Evolutionary conservation across 2,113 vertebrate genomes (phyloP), one percentile per base, ranked within the genome.

Genomic region (Tetrax tetrax): DNA sequence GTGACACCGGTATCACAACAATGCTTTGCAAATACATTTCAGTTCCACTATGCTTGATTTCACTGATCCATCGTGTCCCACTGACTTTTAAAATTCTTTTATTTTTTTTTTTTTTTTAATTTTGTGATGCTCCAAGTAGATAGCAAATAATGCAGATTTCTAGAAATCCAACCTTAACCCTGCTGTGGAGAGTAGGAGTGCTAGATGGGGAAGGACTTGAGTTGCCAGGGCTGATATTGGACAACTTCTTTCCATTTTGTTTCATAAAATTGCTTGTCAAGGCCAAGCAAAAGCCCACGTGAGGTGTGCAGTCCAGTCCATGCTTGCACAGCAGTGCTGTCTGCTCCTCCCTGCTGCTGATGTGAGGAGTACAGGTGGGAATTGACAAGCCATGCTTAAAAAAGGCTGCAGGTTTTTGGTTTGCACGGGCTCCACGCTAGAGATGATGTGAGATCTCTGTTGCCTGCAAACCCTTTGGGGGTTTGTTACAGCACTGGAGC

Each of bases 361-460:
- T 37, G 12, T 28, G 33, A 29, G 47, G 31, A 6, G 37, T 81
- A 23, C 75, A 47, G 47, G 59, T 20, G 25, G 29, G 27, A 76
- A 53, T 50, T 86, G 77, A 54, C 1, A 7, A 93, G 12, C 66
- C 6, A 0, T 65, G 59, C 29, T 38, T 76, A 68, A 59, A 4
- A 64, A 33, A 75, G 14, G 18, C 48, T 37, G 69, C 41, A 59
- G 47, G 8, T 14, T 74, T 91, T 71, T 3, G 1, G 45, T 41
- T 87, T 54, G 27, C 56, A 63, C 1, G 0, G 2, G 22, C 59
- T 87, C 23, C 4, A 3, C 25, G 12, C 21, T 7, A n/a, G 43
- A 85, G 82, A 63, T n/a, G 14, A 43, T 6, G 31, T 17, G 51
- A 82, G 57, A 64, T 56, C 27, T 8, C 53, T 79, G 33, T 56